Percentiles rank a stretch among this genome's conserved stretches.
Conservation (phyloP, 2,797 vertebrate species). For the Chelon labrosus region DNA sequence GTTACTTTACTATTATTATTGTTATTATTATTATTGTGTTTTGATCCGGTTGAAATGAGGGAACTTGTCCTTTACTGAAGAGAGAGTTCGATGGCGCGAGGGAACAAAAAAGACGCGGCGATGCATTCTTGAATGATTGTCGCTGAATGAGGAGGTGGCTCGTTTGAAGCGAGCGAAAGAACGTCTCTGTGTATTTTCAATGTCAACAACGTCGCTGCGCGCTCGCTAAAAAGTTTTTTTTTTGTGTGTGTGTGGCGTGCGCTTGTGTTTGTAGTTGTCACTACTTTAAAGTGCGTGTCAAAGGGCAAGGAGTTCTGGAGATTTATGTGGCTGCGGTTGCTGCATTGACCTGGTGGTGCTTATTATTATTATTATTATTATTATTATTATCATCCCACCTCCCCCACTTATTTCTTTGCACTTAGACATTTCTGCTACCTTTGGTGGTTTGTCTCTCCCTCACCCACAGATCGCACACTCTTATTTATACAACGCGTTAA, state of each 20-base stretch:
- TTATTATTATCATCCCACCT: not conserved
- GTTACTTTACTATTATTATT: not conserved
- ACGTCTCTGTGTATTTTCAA: constrained; percentile 52
- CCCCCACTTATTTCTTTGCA: constrained; percentile 11
- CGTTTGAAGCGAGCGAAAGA: constrained; percentile 40
- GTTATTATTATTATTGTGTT: not conserved
- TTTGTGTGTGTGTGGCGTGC: constrained; percentile 1
- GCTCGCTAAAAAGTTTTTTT: constrained; percentile 34
- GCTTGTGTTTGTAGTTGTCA: constrained; percentile 6
- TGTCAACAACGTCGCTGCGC: constrained; percentile 43
- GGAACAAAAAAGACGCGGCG: constrained; percentile 11
- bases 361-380: constrained; percentile 4
- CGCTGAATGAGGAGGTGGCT: not conserved
- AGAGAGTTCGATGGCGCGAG: constrained; percentile 40
- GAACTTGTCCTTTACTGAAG: constrained; percentile 35
- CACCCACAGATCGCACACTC: no score
- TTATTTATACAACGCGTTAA: not conserved
- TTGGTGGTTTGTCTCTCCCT: no score
- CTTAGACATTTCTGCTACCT: constrained; percentile 6
- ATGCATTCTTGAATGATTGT: constrained; percentile 34
- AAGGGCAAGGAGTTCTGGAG: constrained; percentile 31
- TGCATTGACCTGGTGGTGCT: constrained; percentile 3
- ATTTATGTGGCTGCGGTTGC: constrained; percentile 10
- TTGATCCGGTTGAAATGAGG: constrained; percentile 46
- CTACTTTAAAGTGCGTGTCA: constrained; percentile 29